phyloP scores from a whole-genome alignment of 2,888 invertebrate genomes.

The Blomia tropicalis region DNA sequence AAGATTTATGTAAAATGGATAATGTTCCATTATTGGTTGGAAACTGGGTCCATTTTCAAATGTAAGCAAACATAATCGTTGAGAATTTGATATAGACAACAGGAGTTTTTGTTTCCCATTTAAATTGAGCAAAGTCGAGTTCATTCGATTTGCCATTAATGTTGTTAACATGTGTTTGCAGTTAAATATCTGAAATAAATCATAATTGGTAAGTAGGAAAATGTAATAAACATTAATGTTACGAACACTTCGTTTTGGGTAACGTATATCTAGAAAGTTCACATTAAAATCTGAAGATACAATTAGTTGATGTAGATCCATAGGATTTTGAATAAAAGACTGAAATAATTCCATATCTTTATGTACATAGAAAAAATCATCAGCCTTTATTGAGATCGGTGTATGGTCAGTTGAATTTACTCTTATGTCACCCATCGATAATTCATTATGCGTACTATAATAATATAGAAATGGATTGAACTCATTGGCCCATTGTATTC shows the following conservation, averaged over 20 bases:
- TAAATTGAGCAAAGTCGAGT: not conserved
- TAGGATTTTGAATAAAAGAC: not conserved
- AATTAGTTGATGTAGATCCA: conserved; percentile 5
- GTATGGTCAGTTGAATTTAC: not conserved
- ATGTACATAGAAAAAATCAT: not conserved
- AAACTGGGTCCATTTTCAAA: not conserved
- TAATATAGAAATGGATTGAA: conserved; percentile 12
- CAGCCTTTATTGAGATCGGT: not conserved
- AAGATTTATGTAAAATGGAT: not conserved
- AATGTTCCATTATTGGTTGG: conserved; percentile 2
- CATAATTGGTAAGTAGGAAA: not conserved
- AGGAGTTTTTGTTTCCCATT: not conserved
- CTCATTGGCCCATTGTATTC: not conserved
- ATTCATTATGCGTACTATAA: conserved; percentile 1
- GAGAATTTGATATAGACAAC: not conserved
- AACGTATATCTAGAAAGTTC: conserved; percentile 10
- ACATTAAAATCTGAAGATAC: conserved; percentile 5
- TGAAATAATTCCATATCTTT: conserved; percentile 5
- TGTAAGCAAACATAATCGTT: not conserved
- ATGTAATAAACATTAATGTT: not conserved
- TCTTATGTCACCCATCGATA: not conserved
- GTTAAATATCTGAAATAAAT: not conserved
- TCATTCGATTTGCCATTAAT: not conserved
- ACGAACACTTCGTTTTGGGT: not conserved
- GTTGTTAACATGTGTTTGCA: conserved; percentile 11